phyloP scores from a whole-genome alignment of 2,797 vertebrate species.

The Florisuga fusca region DNA sequence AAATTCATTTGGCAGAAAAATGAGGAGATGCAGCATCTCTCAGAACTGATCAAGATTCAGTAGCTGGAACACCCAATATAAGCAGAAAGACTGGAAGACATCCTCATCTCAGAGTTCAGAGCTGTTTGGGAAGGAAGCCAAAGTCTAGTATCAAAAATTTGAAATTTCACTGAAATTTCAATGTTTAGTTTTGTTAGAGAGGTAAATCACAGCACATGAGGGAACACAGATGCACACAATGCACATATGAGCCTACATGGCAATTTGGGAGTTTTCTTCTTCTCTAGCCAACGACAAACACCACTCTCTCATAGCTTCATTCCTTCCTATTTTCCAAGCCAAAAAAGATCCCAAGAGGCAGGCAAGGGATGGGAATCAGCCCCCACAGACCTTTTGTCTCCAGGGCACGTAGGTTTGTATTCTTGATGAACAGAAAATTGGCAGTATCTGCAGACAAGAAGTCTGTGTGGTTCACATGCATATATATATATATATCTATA shows the following conservation, averaged over 20 bases:
- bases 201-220: not conserved
- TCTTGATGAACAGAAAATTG: not conserved
- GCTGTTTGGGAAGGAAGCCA: not conserved
- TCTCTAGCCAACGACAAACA: not conserved
- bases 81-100: not conserved
- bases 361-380: not conserved
- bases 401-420: not conserved
- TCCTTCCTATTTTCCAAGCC: not conserved
- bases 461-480: not conserved
- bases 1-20: not conserved
- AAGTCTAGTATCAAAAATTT: not conserved
- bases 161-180: not conserved
- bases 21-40: not conserved
- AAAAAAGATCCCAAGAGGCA: not conserved
- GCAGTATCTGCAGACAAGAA: not conserved
- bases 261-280: not conserved
- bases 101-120: not conserved
- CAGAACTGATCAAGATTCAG: not conserved
- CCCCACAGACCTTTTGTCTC: not conserved
- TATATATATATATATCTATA: not conserved
- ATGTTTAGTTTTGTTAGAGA: not conserved
- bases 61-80: not conserved
- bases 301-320: not conserved
- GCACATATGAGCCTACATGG: fast-evolving
- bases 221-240: not conserved